Conservation (phyloP, 2,113 vertebrate genomes). For the Lepisosteus osseus region DNA sequence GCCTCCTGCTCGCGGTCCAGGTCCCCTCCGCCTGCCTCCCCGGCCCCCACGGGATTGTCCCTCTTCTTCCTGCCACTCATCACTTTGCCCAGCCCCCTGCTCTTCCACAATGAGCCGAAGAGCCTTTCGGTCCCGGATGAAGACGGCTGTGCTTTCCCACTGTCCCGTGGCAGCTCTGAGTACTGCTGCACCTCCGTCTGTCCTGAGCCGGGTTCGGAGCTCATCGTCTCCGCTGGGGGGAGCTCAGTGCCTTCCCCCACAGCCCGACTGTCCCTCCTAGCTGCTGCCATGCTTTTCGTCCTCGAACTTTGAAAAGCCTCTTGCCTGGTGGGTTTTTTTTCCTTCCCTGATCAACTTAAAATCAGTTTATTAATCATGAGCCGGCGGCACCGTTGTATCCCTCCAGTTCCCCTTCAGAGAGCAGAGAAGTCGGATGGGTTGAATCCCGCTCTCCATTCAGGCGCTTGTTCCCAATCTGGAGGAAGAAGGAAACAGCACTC, state of each 20-base stretch:
- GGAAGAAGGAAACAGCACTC: conserved; percentile 13
- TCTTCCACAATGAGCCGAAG: conserved; percentile 70
- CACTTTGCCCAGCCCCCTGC: conserved; percentile 70
- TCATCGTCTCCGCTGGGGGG: not conserved
- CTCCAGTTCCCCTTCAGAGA: conserved; percentile 35
- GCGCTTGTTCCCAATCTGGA: conserved; percentile 32
- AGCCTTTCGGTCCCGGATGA: conserved; percentile 41
- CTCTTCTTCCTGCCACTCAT: conserved; percentile 70
- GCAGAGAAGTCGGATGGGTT: conserved; percentile 37
- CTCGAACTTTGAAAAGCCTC: conserved; percentile 44
- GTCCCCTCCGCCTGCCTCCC: conserved; percentile 44
- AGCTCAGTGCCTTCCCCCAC: conserved; percentile 9
- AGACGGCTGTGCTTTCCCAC: conserved; percentile 57
- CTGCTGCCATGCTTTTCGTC: conserved; percentile 59
- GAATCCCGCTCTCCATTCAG: conserved; percentile 59
- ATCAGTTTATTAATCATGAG: conserved; percentile 36
- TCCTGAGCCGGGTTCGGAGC: not conserved
- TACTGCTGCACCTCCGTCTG: conserved; percentile 33
- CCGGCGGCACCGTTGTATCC: conserved; percentile 16
- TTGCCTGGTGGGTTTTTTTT: conserved; percentile 22
- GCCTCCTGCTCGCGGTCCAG: conserved; percentile 18
- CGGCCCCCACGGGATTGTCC: conserved; percentile 39
- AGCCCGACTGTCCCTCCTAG: conserved; percentile 52
- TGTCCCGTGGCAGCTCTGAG: conserved; percentile 48
- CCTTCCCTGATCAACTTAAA: conserved; percentile 23